Percentiles rank a stretch among this genome's conserved stretches.
Conservation (phyloP, 2,888 invertebrate genomes). For the Orthosia incerta region DNA sequence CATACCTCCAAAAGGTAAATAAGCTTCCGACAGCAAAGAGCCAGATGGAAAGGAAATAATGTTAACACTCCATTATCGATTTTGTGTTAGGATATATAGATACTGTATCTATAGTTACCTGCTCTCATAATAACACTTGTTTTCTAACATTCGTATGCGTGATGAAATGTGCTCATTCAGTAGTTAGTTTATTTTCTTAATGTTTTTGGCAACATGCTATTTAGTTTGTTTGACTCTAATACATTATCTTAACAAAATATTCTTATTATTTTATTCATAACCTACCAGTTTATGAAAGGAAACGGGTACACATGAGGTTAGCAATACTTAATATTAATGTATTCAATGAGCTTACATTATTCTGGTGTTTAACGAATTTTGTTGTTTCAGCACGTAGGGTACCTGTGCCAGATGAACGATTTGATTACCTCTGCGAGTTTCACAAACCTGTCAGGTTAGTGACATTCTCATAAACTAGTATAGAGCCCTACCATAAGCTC, state of each 20-base stretch:
- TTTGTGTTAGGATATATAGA: conserved; percentile 5
- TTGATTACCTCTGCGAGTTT: conserved; percentile 97
- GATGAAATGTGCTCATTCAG: neutral
- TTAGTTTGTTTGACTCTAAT: conserved; percentile 19
- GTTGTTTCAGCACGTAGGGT: conserved; percentile 95
- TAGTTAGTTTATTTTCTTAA: neutral
- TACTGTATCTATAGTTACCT: too few species aligned
- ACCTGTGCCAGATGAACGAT: conserved; percentile 98
- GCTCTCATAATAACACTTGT: neutral
- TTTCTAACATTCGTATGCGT: conserved; percentile 5
- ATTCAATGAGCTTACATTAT: neutral
- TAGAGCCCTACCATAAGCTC: neutral
- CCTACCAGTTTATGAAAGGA: neutral
- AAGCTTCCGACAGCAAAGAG: conserved; percentile 26
- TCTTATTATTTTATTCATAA: conserved; percentile 21
- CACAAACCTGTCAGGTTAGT: conserved; percentile 98
- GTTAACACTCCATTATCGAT: neutral
- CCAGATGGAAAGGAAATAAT: conserved; percentile 44
- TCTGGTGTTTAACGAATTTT: conserved; percentile 64
- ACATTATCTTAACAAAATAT: conserved; percentile 10
- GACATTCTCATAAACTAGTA: neutral
- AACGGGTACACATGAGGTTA: conserved; percentile 26
- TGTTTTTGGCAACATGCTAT: conserved; percentile 5
- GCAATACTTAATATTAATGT: conserved; percentile 19
- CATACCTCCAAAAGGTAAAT: conserved; percentile 16